Conservation (phyloP, 1,140 invertebrate genomes). For the Heterodera schachtii region DNA sequence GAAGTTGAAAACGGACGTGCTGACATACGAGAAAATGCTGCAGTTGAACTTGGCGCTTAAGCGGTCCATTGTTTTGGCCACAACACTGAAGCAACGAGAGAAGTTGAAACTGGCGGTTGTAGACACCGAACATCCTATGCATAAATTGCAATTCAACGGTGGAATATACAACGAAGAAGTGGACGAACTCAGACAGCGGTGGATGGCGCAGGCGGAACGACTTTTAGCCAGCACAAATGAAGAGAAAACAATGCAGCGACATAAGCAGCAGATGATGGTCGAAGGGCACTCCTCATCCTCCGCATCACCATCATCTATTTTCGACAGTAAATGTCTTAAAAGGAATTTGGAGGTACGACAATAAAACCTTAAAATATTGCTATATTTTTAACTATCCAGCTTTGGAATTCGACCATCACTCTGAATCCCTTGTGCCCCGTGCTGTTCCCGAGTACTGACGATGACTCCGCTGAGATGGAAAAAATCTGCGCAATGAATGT, state of each 20-base stretch:
- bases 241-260: not conserved
- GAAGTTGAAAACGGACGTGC: slow-evolving; percentile 49
- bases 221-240: not conserved
- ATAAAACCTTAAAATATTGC: not conserved
- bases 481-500: slow-evolving; percentile 17
- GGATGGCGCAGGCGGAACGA: not conserved
- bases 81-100: slow-evolving; percentile 28
- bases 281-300: not conserved
- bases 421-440: not conserved
- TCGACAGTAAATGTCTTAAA: slow-evolving; percentile 2
- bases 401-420: slow-evolving; percentile 28
- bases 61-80: slow-evolving; percentile 33
- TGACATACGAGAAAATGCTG: slow-evolving; percentile 45
- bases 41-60: slow-evolving; percentile 41
- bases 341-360: slow-evolving; percentile 25
- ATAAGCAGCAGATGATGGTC: not conserved
- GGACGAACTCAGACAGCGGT: slow-evolving; percentile 6
- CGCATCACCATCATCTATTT: not conserved
- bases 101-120: slow-evolving; percentile 35
- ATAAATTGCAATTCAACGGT: slow-evolving; percentile 20
- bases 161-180: slow-evolving; percentile 13
- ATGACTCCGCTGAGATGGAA: slow-evolving; percentile 25
- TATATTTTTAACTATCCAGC: slow-evolving; percentile 7
- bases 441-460: not conserved
- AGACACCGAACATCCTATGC: slow-evolving; percentile 31